Evolutionary conservation across 2,113 vertebrate genomes (phyloP), one percentile per base, ranked within the genome.

Genomic region (Petroica traversi): DNA sequence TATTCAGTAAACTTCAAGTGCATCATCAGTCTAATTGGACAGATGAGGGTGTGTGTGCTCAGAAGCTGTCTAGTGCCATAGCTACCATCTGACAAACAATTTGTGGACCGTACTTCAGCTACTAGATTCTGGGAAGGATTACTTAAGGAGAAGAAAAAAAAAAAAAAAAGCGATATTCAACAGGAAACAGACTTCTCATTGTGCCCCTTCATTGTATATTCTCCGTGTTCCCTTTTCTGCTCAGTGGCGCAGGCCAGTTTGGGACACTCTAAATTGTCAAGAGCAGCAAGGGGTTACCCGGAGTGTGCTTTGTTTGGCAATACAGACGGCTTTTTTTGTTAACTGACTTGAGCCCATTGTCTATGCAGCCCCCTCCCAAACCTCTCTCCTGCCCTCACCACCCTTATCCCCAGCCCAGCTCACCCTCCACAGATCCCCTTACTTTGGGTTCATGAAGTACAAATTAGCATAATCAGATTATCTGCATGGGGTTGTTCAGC

Each of bases 381-480:
- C 43, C 46, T 77, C 77, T 93, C 67, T 96, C 46, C 85, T 88
- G 33, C 63, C 88, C 72, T 91, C 87, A 87, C 45, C 78, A 88
- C 45, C 78, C 59, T 94, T 88, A 83, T 94, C 85, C 95, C 84
- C 81, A 95, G 89, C 85, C 91, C 81, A 83, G 88, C 80, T 92
- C 88, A 87, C 93, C 95, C 97, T 97, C 85, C 3, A 0, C 79
- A 92, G 97, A 97, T 97, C 98, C 96, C 97, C 97, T 98, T 98
- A 98, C 98, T 98, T 97, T 98, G 98, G 99, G 98, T 98, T 99
- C 98, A 98, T 99, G 98, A 99, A 99, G 99, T 99, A 99, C 97
- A 98, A 98, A 99, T 99, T 99, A 99, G 98, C 99, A 99, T 99
- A 99, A 99, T 99, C 99, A 98, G 99, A 99, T 99, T 99, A 99